Percentiles rank a stretch among this genome's conserved stretches.
Conservation (phyloP, 1,140 invertebrate species). For the Brachionus koreanus region DNA sequence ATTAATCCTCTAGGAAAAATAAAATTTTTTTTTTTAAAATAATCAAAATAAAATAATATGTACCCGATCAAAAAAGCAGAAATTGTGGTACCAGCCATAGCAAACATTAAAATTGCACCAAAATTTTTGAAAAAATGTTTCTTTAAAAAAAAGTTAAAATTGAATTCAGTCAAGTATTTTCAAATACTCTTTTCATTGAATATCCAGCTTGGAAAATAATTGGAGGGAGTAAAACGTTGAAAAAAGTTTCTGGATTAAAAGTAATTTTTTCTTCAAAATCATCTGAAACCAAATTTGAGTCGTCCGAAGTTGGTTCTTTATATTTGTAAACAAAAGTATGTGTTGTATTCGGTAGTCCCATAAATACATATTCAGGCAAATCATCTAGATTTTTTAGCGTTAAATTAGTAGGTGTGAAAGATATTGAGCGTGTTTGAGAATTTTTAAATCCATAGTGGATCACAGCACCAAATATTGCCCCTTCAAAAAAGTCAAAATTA, state of each 20-base stretch:
- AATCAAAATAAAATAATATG: neutral
- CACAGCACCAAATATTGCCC: neutral
- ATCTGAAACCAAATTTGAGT: neutral
- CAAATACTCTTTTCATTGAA: constrained; percentile 76
- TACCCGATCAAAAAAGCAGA: constrained; percentile 64
- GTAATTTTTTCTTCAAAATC: constrained; percentile 22
- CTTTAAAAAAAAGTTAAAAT: neutral
- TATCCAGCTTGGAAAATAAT: constrained; percentile 99
- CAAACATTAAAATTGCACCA: constrained; percentile 64
- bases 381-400: neutral
- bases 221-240: constrained; percentile 93
- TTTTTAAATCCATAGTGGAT: neutral
- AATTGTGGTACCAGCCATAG: constrained; percentile 88
- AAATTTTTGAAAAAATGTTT: constrained; percentile 96
- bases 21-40: no score
- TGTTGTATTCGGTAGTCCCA: neutral
- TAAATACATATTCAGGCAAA: neutral
- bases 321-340: neutral
- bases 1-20: constrained; percentile 31
- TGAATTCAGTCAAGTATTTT: constrained; percentile 43
- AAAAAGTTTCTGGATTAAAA: constrained; percentile 94
- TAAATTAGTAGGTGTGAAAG: neutral
- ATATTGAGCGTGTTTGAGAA: neutral
- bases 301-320: neutral
- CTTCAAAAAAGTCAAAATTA: neutral